Evolutionary conservation across 2,113 vertebrate species (phyloP).

Genomic region (Pelodiscus sinensis): DNA sequence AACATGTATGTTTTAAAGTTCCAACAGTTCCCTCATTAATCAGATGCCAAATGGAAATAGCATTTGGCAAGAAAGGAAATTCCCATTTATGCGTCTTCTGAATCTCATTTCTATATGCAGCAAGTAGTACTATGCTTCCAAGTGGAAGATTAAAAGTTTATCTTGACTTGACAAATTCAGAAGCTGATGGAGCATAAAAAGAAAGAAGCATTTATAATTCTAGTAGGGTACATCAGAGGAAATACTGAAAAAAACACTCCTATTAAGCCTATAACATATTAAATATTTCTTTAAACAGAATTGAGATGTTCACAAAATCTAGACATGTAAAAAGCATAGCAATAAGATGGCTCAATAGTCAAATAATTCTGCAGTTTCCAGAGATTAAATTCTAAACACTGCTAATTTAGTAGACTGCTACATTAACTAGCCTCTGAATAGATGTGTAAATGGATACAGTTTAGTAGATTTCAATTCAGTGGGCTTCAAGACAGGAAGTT

Average conservation of each 20-base stretch:
- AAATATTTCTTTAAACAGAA: background rate
- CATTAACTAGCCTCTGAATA: constrained; percentile 33
- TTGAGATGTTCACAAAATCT: constrained; percentile 41
- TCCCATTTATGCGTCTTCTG: background rate
- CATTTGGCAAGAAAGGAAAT: background rate
- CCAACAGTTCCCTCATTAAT: background rate
- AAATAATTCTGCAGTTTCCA: constrained; percentile 22
- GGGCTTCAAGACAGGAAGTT: constrained; percentile 36
- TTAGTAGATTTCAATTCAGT: constrained; percentile 46
- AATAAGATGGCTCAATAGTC: constrained; percentile 35
- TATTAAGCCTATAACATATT: background rate
- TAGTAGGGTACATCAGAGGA: background rate
- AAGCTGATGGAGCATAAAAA: constrained; percentile 6
- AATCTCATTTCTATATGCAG: background rate
- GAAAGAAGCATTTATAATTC: constrained; percentile 15
- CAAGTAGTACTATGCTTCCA: background rate
- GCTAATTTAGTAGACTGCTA: constrained; percentile 17
- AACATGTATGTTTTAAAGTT: background rate
- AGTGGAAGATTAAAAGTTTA: constrained; percentile 9
- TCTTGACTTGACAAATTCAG: background rate
- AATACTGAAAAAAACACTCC: constrained; percentile 1
- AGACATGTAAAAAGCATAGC: constrained; percentile 14
- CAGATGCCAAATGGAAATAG: background rate
- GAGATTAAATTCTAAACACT: background rate
- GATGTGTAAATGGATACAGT: constrained; percentile 35